Evolutionary conservation across 2,113 vertebrate genomes (phyloP).

Genomic region (Eidolon helvum): DNA sequence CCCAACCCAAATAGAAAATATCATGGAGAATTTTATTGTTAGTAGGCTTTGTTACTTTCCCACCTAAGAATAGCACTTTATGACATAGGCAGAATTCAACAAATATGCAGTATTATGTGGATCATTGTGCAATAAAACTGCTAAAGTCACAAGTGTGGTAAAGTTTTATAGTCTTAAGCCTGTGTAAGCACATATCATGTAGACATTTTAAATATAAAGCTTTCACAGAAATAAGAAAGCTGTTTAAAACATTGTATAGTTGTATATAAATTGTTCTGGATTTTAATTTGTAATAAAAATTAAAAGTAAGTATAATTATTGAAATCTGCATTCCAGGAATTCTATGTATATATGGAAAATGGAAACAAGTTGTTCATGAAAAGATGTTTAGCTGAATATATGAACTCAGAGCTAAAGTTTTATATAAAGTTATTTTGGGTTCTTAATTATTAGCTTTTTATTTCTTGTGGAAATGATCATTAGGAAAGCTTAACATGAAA

Average conservation of each 20-base stretch:
- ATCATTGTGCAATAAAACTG: slow-evolving; percentile 87
- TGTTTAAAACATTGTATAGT: slow-evolving; percentile 74
- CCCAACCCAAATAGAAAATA: not conserved
- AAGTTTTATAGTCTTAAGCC: slow-evolving; percentile 68
- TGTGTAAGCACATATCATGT: slow-evolving; percentile 65
- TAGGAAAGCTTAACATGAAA: not conserved
- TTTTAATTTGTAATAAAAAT: slow-evolving; percentile 79
- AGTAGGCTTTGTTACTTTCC: not conserved
- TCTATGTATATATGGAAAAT: slow-evolving; percentile 21
- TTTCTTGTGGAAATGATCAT: not conserved
- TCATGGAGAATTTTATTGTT: not conserved
- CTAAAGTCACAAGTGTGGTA: slow-evolving; percentile 39
- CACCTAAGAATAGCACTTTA: slow-evolving; percentile 88
- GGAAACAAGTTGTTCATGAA: not conserved
- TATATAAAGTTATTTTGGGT: not conserved
- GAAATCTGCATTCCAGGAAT: not conserved
- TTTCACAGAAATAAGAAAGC: slow-evolving; percentile 77
- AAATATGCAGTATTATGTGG: slow-evolving; percentile 76
- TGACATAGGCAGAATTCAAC: slow-evolving; percentile 82
- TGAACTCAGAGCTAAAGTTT: slow-evolving; percentile 22
- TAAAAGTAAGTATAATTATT: slow-evolving; percentile 52
- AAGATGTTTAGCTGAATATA: not conserved
- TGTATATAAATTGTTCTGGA: slow-evolving; percentile 68
- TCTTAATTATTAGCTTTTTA: not conserved
- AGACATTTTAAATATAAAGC: slow-evolving; percentile 75